Conservation (phyloP, 2,888 invertebrate genomes). For the Oscheius sp. region DNA sequence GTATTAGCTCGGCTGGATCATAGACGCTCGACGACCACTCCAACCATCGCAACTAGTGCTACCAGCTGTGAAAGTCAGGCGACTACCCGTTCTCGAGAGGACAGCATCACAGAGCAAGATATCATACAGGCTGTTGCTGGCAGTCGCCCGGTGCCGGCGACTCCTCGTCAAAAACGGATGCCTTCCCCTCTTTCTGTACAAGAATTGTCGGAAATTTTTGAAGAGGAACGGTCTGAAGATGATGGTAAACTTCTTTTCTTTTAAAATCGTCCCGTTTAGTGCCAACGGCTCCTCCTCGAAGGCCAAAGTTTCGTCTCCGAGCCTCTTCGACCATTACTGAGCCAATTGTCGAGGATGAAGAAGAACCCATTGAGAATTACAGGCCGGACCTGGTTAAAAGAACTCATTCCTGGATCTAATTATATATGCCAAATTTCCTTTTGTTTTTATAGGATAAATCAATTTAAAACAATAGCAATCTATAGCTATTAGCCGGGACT, state of each 20-base stretch:
- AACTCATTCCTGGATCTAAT: no score
- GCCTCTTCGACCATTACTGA: no score
- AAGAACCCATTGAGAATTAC: no score
- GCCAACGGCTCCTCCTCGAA: neutral
- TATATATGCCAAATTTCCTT: no score
- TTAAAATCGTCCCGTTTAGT: neutral
- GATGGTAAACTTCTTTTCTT: neutral
- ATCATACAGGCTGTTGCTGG: neutral
- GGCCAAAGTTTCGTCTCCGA: no score
- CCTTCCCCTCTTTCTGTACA: slow-evolving; percentile 7
- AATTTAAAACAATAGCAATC: no score
- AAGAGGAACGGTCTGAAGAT: neutral
- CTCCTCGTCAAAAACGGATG: neutral
- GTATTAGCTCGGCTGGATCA: neutral
- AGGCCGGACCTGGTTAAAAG: no score
- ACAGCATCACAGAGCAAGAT: neutral
- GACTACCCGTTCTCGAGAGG: neutral
- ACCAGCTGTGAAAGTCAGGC: slow-evolving; percentile 13
- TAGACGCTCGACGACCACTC: slow-evolving; percentile 1
- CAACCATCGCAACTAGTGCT: slow-evolving; percentile 7
- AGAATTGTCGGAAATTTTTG: slow-evolving; percentile 17
- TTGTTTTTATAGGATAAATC: no score
- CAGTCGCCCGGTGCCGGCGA: neutral
- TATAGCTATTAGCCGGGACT: no score
- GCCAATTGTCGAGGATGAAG: no score